Evolutionary conservation across 2,888 invertebrate genomes (phyloP), one percentile per base, ranked within the genome.

Genomic region (Magallana nippona): DNA sequence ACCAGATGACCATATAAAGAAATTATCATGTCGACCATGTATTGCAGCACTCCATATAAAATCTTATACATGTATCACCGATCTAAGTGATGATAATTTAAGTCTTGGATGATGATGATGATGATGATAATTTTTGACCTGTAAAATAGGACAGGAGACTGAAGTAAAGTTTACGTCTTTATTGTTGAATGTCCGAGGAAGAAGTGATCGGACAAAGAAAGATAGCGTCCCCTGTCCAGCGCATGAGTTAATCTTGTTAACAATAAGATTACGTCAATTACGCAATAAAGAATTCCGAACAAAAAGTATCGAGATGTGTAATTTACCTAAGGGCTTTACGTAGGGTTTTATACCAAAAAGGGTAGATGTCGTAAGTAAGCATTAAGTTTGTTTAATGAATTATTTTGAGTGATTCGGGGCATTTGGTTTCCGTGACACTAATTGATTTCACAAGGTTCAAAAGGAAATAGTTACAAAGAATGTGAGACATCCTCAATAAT

Each of bases 131-230:
- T n/a, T n/a, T n/a, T n/a, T n/a, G n/a, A 44, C 44, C 44, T 44
- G 44, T n/a, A 60, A 60, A 60, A 60, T 60, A 60, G 60, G 60
- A 60, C 60, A 60, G 60, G 60, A 60, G 60, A 60, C 60, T 17
- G 44, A 44, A 44, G 2, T 5, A 10, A 60, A 60, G 17, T 60
- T 60, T n/a, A 60, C n/a, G n/a, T 60, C 5, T 60, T 60, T 60
- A 60, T 60, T 60, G 3, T 10, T 60, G 3, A 10, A n/a, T 8
- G 60, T 60, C 60, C 60, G 60, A 60, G 60, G 60, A 60, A 60
- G 1, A 60, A 60, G 60, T 60, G 60, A 60, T n/a, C 60, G 60
- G 60, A 60, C 60, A 60, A 60, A n/a, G 19, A 3, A 60, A 60
- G 60, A 60, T 1, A 60, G n/a, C 60, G 60, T 60, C 60, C 60